Evolutionary conservation across 2,797 vertebrate species (phyloP).

Genomic region (Hemibagrus guttatus): DNA sequence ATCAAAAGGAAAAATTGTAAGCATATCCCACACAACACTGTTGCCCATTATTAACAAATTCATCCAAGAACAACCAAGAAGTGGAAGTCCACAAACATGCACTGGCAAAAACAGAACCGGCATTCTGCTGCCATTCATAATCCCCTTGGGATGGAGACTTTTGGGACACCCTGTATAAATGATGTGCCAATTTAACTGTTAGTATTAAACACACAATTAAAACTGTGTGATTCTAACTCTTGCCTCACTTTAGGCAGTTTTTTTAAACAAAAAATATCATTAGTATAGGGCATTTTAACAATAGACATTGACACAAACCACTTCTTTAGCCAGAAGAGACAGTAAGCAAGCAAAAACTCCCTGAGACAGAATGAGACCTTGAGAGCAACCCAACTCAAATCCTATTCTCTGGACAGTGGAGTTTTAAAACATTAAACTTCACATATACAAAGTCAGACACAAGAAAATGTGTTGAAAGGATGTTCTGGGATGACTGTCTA

Average conservation of each 20-base stretch:
- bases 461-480: neutral
- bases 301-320: neutral
- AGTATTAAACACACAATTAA: neutral
- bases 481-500: neutral
- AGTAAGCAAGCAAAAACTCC: neutral
- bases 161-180: neutral
- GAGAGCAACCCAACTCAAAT: neutral
- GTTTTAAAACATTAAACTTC: neutral
- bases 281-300: neutral
- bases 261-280: too few species aligned
- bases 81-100: too few species aligned
- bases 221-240: neutral
- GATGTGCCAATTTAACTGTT: neutral
- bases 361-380: neutral
- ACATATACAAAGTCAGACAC: neutral
- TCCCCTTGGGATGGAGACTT: too few species aligned
- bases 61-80: too few species aligned
- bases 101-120: too few species aligned
- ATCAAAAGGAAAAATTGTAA: too few species aligned
- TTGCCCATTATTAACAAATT: too few species aligned
- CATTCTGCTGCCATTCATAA: too few species aligned
- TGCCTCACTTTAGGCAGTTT: neutral
- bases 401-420: neutral
- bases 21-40: too few species aligned
- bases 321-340: neutral